phyloP scores from a whole-genome alignment of 2,888 invertebrate genomes.

The Pterostichus niger region DNA sequence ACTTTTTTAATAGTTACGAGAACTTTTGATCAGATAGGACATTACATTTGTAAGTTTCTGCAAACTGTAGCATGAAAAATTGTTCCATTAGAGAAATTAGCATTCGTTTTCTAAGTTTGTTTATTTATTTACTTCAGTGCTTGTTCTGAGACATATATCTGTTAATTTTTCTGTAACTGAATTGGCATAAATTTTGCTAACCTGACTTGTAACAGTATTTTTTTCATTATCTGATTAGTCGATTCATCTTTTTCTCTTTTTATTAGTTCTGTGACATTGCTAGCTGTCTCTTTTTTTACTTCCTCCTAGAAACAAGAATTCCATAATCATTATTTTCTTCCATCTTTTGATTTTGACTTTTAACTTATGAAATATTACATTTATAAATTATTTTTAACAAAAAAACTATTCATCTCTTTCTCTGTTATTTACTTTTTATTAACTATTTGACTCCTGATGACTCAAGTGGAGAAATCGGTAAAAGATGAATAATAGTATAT shows the following conservation, averaged over 20 bases:
- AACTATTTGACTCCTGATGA: too few species aligned
- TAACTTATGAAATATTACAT: too few species aligned
- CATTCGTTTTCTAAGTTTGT: conserved; percentile 27
- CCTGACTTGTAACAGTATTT: conserved; percentile 7
- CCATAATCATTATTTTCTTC: conserved; percentile 11
- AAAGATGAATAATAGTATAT: too few species aligned
- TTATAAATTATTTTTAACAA: too few species aligned
- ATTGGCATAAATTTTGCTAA: conserved; percentile 12
- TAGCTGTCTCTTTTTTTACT: conserved; percentile 41
- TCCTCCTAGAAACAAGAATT: conserved; percentile 14
- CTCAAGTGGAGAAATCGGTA: too few species aligned
- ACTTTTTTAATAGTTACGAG: conserved; percentile 26
- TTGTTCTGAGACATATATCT: conserved; percentile 1
- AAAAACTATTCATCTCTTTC: too few species aligned
- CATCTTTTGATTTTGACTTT: not conserved
- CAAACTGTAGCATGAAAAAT: conserved; percentile 38
- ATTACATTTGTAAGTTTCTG: conserved; percentile 42
- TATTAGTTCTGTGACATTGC: conserved; percentile 39
- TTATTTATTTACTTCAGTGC: conserved; percentile 15
- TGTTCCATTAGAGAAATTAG: conserved; percentile 39
- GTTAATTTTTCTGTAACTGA: not conserved
- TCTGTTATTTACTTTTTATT: too few species aligned
- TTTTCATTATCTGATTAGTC: conserved; percentile 49
- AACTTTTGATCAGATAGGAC: conserved; percentile 43
- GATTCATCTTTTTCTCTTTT: conserved; percentile 51